Evolutionary conservation across 2,113 vertebrate genomes (phyloP), one percentile per base, ranked within the genome.

Genomic region (Calonectris borealis): DNA sequence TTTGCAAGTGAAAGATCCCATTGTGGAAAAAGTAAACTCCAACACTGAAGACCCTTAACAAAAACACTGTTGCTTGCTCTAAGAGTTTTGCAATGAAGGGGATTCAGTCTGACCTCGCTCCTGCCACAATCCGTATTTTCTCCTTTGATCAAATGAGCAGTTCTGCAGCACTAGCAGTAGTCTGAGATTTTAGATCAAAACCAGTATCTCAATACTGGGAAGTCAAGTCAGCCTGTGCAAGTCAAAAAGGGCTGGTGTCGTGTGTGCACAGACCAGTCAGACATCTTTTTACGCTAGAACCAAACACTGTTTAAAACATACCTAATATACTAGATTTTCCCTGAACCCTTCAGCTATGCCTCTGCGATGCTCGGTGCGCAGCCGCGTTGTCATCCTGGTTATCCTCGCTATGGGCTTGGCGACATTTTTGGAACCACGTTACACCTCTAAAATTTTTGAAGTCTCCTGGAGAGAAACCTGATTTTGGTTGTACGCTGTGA

Each of bases 341-440:
- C 48, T 32, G 54, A 68, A 66, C 26, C 20, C 32, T 38, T 32
- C 57, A 64, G 21, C 46, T 27, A 3, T 27, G n/a, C 10, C n/a
- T 31, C 34, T 0, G 0, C 1, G 6, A 36, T 5, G 7, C 58
- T 18, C 48, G 20, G 25, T 11, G 14, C 2, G 1, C 21, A 32
- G 57, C 21, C 6, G 1, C 0, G 0, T 12, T 58, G 54, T 13
- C 40, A 27, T 17, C 42, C 38, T 66, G 34, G 26, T 72, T 83
- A 68, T 46, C 58, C 58, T 70, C 3, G 0, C n/a, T n/a, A 36
- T 0, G 4, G 51, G 12, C 42, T 81, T 20, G 1, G 4, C 21
- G 11, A 34, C 55, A 22, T n/a, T 95, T 96, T 13, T 51, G 11
- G 32, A 84, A 75, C 22, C 38, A 68, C 0, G 1, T 42, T n/a